Conservation (phyloP, 2,797 vertebrate genomes). For the Fistularia commersonii region DNA sequence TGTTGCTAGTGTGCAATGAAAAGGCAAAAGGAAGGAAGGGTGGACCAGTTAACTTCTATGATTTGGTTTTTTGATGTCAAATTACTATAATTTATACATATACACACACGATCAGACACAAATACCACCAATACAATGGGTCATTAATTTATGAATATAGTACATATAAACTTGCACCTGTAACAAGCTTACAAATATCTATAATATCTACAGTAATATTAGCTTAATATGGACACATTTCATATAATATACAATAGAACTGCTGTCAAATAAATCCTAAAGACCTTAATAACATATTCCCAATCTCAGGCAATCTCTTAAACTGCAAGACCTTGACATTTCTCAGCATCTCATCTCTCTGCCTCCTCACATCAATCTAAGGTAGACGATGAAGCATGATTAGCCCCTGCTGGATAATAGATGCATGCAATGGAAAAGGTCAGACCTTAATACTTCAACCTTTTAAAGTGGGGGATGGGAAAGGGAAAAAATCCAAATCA, state of each 20-base stretch:
- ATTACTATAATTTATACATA: no score
- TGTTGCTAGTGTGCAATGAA: no score
- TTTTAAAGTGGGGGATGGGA: constrained; percentile 61
- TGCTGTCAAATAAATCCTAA: constrained; percentile 31
- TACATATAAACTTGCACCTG: no score
- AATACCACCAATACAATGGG: no score
- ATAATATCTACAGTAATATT: background rate
- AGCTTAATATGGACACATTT: constrained; percentile 10
- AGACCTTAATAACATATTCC: constrained; percentile 29
- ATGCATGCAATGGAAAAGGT: constrained; percentile 67
- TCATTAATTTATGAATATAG: no score
- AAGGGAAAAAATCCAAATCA: constrained; percentile 36
- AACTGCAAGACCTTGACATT: constrained; percentile 67
- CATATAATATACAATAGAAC: constrained; percentile 22
- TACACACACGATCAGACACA: no score
- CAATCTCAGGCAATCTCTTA: constrained; percentile 46
- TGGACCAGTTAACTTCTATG: no score
- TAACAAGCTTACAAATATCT: no score
- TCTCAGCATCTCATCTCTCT: constrained; percentile 50
- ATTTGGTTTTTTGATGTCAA: no score
- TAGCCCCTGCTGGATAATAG: constrained; percentile 65
- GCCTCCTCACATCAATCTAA: constrained; percentile 55
- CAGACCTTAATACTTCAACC: constrained; percentile 70
- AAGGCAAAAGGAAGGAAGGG: no score
- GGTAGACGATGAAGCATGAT: constrained; percentile 60